A percentile compares a stretch with the other conserved stretches of the same genome.
Conservation (phyloP, 1,140 invertebrate species). For the Saxidomus purpurata region DNA sequence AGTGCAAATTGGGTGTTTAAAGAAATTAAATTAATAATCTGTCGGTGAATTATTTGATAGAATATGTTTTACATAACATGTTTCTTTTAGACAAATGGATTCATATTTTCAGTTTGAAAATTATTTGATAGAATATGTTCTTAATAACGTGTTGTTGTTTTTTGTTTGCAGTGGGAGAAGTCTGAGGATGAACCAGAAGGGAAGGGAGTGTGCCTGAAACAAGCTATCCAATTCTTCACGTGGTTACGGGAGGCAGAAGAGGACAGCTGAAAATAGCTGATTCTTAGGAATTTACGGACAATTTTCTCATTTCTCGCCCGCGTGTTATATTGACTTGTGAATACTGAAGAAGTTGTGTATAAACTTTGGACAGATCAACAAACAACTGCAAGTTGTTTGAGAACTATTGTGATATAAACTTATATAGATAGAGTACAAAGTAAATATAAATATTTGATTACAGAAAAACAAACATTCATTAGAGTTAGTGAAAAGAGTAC, state of each 20-base stretch:
- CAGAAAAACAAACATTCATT: not conserved
- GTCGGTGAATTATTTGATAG: too few species aligned
- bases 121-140: too few species aligned
- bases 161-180: conserved; percentile 87
- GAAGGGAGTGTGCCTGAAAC: conserved; percentile 88
- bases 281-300: conserved; percentile 13
- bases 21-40: too few species aligned
- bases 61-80: too few species aligned
- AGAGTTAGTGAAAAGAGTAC: conserved; percentile 16
- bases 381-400: not conserved
- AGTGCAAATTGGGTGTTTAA: too few species aligned
- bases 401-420: conserved; percentile 38
- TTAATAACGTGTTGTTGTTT: too few species aligned
- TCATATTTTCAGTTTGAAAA: too few species aligned
- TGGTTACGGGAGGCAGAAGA: conserved; percentile 88
- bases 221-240: conserved; percentile 89
- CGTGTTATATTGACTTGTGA: not conserved
- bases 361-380: not conserved
- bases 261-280: conserved; percentile 71
- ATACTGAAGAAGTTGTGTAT: not conserved
- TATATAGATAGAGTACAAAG: conserved; percentile 12
- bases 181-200: conserved; percentile 88
- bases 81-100: too few species aligned
- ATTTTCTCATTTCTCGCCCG: not conserved
- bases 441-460: not conserved